Percentiles rank a stretch among this genome's conserved stretches.
phyloP scores from a whole-genome alignment of 2,797 vertebrate species.

The Sus cebifrons region DNA sequence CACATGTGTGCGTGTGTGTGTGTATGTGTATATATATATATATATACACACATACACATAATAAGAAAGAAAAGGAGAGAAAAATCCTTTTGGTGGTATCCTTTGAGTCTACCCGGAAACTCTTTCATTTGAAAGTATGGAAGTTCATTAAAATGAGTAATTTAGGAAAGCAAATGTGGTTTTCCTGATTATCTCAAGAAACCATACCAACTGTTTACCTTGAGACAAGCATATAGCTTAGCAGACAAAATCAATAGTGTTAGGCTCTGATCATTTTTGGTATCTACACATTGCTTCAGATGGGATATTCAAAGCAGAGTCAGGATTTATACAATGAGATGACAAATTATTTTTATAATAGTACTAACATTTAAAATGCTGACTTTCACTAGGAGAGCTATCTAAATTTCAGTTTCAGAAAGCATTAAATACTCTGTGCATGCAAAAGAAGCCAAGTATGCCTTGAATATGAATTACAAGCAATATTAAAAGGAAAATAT shows the following conservation, averaged over 20 bases:
- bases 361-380: constrained; percentile 50
- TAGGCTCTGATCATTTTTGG: not conserved
- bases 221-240: not conserved
- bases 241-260: not conserved
- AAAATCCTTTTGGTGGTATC: not conserved
- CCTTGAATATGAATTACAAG: constrained; percentile 60
- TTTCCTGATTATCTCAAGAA: not conserved
- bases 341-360: constrained; percentile 63
- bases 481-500: constrained; percentile 39
- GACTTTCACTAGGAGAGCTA: not conserved
- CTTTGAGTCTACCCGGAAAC: constrained; percentile 57
- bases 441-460: constrained; percentile 24
- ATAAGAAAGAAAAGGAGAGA: not conserved
- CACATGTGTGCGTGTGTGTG: not conserved
- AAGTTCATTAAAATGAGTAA: constrained; percentile 58
- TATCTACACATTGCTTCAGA: not conserved
- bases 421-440: constrained; percentile 34
- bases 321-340: constrained; percentile 11
- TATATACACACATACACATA: not conserved
- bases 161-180: constrained; percentile 42
- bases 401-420: constrained; percentile 61
- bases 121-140: constrained; percentile 42
- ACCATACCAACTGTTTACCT: not conserved
- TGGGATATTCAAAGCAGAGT: constrained; percentile 59
- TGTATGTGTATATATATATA: not conserved